Conservation (phyloP, 2,797 vertebrate species). For the Cynodonichthys magdalenae region DNA sequence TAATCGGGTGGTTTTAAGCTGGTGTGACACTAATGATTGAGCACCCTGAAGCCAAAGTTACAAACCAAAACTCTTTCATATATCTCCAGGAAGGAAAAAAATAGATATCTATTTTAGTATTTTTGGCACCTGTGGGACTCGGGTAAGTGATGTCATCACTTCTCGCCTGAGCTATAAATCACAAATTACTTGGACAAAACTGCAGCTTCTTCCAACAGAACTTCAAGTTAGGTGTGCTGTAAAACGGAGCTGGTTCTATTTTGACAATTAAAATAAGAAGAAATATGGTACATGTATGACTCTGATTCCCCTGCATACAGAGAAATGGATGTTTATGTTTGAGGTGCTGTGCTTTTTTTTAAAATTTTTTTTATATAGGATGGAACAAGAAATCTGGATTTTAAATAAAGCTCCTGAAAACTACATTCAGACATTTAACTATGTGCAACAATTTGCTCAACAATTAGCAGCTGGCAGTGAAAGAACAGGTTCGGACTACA, state of each 20-base stretch:
- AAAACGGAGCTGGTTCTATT: conserved; percentile 14
- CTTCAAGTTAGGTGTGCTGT: conserved; percentile 11
- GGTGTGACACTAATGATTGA: conserved; percentile 52
- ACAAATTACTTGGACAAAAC: conserved; percentile 32
- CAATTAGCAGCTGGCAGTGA: conserved; percentile 13
- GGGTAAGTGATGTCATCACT: conserved; percentile 27
- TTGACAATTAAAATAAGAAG: conserved; percentile 4
- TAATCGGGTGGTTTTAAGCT: conserved; percentile 51
- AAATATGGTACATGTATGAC: conserved; percentile 6
- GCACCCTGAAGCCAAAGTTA: conserved; percentile 41
- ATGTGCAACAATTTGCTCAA: conserved; percentile 7
- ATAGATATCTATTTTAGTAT: neutral
- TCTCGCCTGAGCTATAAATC: conserved; percentile 55
- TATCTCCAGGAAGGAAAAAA: neutral
- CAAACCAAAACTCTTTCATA: conserved; percentile 33
- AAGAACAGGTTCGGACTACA: conserved; percentile 5
- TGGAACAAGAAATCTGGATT: neutral
- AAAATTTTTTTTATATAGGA: too few species aligned
- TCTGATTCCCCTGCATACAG: too few species aligned
- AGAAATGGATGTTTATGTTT: too few species aligned
- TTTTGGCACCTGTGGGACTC: conserved; percentile 73
- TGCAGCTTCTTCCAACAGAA: conserved; percentile 28
- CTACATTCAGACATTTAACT: neutral
- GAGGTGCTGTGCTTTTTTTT: neutral
- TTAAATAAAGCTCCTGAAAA: neutral